Evolutionary conservation across 1,140 invertebrate species (phyloP), one percentile per base, ranked within the genome.

Genomic region (Hypsibius dujardini): DNA sequence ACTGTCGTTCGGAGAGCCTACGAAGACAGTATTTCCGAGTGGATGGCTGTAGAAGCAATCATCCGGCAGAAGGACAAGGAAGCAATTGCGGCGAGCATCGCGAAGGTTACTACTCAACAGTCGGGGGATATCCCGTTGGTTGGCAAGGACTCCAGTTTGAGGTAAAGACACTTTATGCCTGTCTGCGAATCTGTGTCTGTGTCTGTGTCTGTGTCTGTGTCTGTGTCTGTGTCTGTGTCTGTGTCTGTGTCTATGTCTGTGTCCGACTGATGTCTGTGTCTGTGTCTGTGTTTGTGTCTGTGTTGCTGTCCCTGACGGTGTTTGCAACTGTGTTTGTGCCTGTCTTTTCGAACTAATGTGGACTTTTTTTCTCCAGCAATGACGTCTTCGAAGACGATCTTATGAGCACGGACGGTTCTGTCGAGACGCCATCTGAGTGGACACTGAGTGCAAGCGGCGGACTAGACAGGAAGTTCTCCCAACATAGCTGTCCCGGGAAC

Each of bases 31-130:
- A 91, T 92, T 89, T 90, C 89, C 0, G 91, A 94, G 77, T 95
- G 92, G 92, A 79, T 92, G 70, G 90, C 89, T 1, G 89, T 95
- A 1, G 92, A 95, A 78, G 90, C 90, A 0, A 92, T 94, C 72
- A 89, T 94, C 1, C 78, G 86, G 72, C 90, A 93, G 77, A 77
- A 87, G 72, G 92, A 95, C 76, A 87, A 88, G 74, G 87, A 84
- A 75, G 80, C 79, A 3, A 82, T 84, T 80, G 84, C 83, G 46
- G 83, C 83, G 14, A 85, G 84, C 75, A 73, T 85, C 45, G 84
- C 84, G 2, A 83, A 83, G 70, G 45, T 67, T 3, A 67, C 62
- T 42, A 12, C 12, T 67, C 62, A 67, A 42, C 12, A 12, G 7
- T 67, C 62, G 62, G 62, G 12, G 42, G 62, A 67, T 7, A 67